Evolutionary conservation across 1,140 invertebrate genomes (phyloP), one percentile per base, ranked within the genome.

Genomic region (Bombus pascuorum): DNA sequence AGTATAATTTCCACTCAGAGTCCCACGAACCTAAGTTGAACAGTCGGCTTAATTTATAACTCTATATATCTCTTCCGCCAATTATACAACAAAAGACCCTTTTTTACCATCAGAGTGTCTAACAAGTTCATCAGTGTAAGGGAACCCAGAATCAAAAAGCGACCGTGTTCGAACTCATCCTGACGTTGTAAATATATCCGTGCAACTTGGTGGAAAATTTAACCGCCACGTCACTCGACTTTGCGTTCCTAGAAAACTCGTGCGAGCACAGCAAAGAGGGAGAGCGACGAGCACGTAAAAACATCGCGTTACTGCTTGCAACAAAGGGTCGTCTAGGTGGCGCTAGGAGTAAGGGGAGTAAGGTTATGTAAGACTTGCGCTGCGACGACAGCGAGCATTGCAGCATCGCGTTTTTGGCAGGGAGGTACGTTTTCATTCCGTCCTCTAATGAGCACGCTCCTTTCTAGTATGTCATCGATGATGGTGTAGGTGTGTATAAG

Each of bases 381-480:
- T 70, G 44, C 44, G 68, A 44, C 34, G 59, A 44, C 53, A 62
- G 81, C 37, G 53, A 59, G 39, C 87, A 83, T 86, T 83, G 80
- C 68, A 81, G 87, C 74, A 74, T 53, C 74, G 77, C 77, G 86
- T 86, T 92, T 92, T 89, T 88, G 92, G 90, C 89, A 88, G 53
- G 44, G 57, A 74, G 88, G 85, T 86, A 83, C 83, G 68, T 81
- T 91, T 86, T 84, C 81, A 83, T 85, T 73, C 79, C 82, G 68
- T 47, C 59, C 22, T 22, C 59, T 42, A 32, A 32, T 9, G 76
- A 32, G 32, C 57, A 75, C 32, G 18, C 18, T 37, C 39, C 39
- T 78, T 25, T 84, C 82, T 87, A 70, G 62, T 25, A 72, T 57
- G 47, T 72, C 44, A 68, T 62, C 34, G 22, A 78, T 10, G 32